Evolutionary conservation across 2,797 vertebrate genomes (phyloP).

Genomic region (Gastrophryne carolinensis): DNA sequence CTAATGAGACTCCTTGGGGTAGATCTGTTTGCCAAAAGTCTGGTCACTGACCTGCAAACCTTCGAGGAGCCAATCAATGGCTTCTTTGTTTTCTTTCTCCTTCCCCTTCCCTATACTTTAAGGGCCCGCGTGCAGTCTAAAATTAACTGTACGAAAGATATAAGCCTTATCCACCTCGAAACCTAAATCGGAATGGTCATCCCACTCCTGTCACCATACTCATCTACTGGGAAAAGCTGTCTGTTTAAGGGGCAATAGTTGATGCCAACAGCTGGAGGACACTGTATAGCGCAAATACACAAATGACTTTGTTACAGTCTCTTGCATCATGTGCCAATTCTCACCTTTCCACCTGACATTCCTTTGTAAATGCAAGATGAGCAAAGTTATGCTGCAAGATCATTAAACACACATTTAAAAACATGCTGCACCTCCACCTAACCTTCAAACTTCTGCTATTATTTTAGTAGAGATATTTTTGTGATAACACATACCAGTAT

Average conservation of each 20-base stretch:
- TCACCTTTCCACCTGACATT: background rate
- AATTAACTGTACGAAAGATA: no score
- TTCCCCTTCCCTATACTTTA: no score
- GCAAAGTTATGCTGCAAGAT: conserved; percentile 11
- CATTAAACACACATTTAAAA: background rate
- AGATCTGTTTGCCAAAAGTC: no score
- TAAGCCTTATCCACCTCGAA: no score
- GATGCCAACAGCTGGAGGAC: background rate
- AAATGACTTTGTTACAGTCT: conserved; percentile 1
- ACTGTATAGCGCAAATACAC: background rate
- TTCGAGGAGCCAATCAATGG: no score
- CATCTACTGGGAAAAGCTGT: background rate
- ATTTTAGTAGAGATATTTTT: background rate
- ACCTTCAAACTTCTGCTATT: background rate
- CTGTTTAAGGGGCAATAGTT: background rate
- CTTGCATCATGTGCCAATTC: conserved; percentile 14
- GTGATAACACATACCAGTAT: no score
- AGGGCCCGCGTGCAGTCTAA: no score
- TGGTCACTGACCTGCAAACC: no score
- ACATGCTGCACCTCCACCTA: background rate
- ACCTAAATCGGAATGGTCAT: no score
- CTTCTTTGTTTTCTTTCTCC: no score
- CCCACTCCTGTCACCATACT: no score
- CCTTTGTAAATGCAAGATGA: conserved; percentile 2
- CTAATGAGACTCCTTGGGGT: no score